Conservation (phyloP, 2,888 invertebrate genomes). For the Tetanocera ferruginea region DNA sequence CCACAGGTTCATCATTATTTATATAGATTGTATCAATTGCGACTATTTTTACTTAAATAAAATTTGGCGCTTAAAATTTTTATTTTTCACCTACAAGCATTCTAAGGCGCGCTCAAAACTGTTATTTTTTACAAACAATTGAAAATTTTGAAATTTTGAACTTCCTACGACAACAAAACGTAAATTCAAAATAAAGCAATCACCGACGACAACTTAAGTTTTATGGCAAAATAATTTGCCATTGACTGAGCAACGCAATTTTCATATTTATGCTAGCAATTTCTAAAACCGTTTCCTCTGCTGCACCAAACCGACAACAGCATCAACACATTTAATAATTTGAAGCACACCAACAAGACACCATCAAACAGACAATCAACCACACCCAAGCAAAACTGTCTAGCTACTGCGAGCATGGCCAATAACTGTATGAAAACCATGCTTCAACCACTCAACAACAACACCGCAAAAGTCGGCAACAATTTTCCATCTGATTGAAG, state of each 20-base stretch:
- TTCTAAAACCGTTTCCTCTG: neutral
- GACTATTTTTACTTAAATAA: too few species aligned
- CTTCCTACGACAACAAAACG: too few species aligned
- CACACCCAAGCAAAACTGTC: neutral
- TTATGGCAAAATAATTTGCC: neutral
- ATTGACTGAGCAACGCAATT: neutral
- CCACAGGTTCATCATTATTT: too few species aligned
- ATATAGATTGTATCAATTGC: too few species aligned
- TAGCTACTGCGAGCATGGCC: neutral
- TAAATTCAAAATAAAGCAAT: too few species aligned
- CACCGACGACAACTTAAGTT: neutral
- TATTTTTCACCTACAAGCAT: neutral
- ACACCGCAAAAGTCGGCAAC: slow-evolving; percentile 15
- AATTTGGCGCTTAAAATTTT: neutral
- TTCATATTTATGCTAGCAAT: slow-evolving; percentile 12
- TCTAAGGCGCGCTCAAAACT: neutral
- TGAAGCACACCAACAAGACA: too few species aligned
- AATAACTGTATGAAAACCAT: neutral
- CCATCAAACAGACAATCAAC: neutral
- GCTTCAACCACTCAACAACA: neutral
- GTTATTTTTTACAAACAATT: too few species aligned
- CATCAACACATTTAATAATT: neutral
- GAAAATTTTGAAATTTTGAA: too few species aligned
- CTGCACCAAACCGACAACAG: neutral
- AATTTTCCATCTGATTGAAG: slow-evolving; percentile 31